phyloP scores from a whole-genome alignment of 92 coral and sea anemone genomes.

The Zoanthus gigantus region DNA sequence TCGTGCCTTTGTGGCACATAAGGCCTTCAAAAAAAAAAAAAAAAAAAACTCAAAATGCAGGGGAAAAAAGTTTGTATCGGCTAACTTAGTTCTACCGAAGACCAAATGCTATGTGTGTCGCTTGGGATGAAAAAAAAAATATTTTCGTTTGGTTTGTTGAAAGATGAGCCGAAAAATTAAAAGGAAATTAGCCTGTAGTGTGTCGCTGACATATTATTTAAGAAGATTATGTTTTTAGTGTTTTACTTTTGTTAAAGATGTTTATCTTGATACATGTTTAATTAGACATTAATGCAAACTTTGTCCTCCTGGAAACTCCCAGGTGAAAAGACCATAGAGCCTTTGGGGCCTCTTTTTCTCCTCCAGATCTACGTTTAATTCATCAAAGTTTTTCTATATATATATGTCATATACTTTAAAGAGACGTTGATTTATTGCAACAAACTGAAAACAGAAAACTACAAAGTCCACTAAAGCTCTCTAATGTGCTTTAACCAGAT shows the following conservation, averaged over 20 bases:
- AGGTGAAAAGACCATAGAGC: neutral
- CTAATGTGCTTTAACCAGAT: no score
- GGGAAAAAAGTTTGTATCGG: no score
- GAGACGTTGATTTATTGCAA: no score
- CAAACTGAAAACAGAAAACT: no score
- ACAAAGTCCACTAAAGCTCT: no score
- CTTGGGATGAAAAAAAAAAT: no score
- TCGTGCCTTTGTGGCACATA: no score
- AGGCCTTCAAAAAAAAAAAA: no score
- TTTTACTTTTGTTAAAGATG: neutral
- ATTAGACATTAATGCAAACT: neutral
- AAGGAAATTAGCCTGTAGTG: neutral
- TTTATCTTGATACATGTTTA: neutral
- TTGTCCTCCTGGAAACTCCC: neutral
- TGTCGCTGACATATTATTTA: neutral
- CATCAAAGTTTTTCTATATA: neutral
- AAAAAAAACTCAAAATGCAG: no score
- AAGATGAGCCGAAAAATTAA: neutral
- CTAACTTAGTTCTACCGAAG: no score
- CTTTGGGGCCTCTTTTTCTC: neutral
- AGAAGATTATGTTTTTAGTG: neutral
- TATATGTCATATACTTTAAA: neutral
- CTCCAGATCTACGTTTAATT: neutral
- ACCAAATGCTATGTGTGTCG: no score
- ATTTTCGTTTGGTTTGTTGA: neutral